Percentiles rank a stretch among this genome's conserved stretches.
These are phyloP conservation scores for Apoderus coryli DNA, from an alignment of 2,888 invertebrate species.

Conservation along the genomic window DNA sequence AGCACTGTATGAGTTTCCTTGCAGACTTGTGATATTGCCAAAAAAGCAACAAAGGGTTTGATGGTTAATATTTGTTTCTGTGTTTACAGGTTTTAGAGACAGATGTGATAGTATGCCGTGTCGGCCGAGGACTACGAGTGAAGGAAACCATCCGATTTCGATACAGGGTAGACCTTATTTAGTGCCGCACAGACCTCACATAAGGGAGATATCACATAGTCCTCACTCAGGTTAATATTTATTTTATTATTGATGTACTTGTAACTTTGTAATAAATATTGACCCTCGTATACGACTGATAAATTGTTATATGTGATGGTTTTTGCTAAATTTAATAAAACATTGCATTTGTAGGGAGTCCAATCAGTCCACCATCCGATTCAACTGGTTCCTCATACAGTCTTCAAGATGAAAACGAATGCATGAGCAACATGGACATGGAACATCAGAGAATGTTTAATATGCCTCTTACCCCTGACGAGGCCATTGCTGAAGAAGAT, in stretches of 20 bases:
- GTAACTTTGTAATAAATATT: not conserved
- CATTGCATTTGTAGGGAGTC: constrained; percentile 11
- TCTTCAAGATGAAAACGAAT: constrained; percentile 47
- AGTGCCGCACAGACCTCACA: constrained; percentile 29
- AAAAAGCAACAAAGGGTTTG: constrained; percentile 3
- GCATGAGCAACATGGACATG: constrained; percentile 19
- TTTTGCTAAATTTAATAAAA: constrained; percentile 1
- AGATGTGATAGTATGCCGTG: constrained; percentile 75
- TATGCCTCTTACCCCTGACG: constrained; percentile 45
- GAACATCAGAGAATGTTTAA: constrained; percentile 28
- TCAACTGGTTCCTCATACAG: constrained; percentile 55
- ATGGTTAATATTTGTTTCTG: constrained; percentile 10
- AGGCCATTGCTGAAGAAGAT: constrained; percentile 47
- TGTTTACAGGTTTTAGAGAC: constrained; percentile 36
- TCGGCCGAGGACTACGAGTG: constrained; percentile 50
- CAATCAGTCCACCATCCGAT: constrained; percentile 37
- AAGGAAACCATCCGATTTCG: constrained; percentile 34
- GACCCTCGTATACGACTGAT: not conserved
- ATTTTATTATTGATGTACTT: not conserved
- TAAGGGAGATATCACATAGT: constrained; percentile 29
- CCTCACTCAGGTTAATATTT: constrained; percentile 34
- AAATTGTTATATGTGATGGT: constrained; percentile 1
- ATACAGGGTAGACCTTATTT: constrained; percentile 17
- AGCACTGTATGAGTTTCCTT: no score
- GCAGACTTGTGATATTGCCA: constrained; percentile 6